phyloP scores from a whole-genome alignment of 2,888 invertebrate genomes.

The Tetheella fluctuosa region DNA sequence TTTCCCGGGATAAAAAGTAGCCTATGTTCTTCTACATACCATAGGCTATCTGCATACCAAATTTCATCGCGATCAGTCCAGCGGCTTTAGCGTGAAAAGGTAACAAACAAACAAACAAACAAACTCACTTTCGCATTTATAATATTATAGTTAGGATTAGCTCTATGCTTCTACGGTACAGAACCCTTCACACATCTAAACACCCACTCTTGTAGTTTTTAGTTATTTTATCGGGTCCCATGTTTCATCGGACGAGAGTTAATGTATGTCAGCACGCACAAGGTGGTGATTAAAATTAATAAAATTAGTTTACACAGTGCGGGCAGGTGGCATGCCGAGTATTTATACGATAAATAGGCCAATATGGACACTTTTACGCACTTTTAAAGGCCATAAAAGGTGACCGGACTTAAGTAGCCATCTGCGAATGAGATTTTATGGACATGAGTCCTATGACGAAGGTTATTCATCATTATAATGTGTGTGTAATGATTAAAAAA shows the following conservation, averaged over 20 bases:
- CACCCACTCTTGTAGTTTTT: conserved; percentile 31
- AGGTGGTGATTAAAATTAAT: conserved; percentile 80
- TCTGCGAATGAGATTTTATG: neutral
- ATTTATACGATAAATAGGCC: conserved; percentile 43
- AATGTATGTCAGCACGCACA: conserved; percentile 78
- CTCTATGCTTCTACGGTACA: too few relatives aligned
- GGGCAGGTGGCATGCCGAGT: conserved; percentile 42
- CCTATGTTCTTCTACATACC: too few relatives aligned
- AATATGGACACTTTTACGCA: conserved; percentile 22
- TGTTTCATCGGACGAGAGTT: conserved; percentile 70
- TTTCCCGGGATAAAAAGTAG: too few relatives aligned
- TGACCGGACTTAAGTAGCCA: neutral
- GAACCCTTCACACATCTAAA: conserved; percentile 23
- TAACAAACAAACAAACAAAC: too few relatives aligned
- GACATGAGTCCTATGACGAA: neutral
- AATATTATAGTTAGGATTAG: too few relatives aligned
- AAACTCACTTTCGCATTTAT: too few relatives aligned
- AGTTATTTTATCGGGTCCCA: conserved; percentile 71
- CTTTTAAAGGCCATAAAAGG: conserved; percentile 17
- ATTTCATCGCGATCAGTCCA: too few relatives aligned
- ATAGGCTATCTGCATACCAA: too few relatives aligned
- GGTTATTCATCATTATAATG: too few relatives aligned
- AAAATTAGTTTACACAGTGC: conserved; percentile 64
- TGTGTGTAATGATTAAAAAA: too few relatives aligned
- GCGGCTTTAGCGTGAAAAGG: too few relatives aligned